These are phyloP conservation scores for Rhizomys pruinosus DNA, from an alignment of 2,113 vertebrate genomes.

Conservation along the genomic window DNA sequence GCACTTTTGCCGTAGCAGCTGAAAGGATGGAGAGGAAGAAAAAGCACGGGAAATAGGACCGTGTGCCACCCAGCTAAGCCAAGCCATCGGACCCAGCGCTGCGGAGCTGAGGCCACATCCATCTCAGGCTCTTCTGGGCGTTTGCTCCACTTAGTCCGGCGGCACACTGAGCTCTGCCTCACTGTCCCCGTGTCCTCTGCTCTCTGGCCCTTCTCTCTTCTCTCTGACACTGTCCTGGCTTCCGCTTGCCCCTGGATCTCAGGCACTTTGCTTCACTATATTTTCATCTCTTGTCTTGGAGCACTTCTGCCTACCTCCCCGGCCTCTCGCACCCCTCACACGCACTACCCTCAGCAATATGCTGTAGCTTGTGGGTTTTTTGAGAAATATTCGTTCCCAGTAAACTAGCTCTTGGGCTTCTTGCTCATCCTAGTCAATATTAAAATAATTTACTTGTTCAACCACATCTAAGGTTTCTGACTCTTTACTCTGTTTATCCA, in stretches of 20 bases:
- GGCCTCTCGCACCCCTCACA: too few relatives aligned
- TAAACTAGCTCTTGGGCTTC: background rate
- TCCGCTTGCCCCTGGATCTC: background rate
- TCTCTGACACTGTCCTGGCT: background rate
- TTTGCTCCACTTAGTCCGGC: background rate
- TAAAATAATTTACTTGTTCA: background rate
- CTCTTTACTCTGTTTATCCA: background rate
- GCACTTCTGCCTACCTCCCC: background rate
- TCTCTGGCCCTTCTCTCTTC: background rate
- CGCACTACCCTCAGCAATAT: background rate
- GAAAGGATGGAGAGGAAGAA: background rate
- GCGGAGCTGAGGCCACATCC: background rate
- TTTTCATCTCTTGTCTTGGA: background rate
- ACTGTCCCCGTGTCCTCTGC: background rate
- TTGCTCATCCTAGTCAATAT: background rate
- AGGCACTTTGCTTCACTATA: background rate
- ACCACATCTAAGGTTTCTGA: background rate
- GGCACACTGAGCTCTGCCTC: background rate
- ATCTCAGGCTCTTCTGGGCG: background rate
- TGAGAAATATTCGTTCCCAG: background rate
- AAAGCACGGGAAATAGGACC: background rate
- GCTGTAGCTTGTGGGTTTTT: background rate
- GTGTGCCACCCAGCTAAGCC: background rate
- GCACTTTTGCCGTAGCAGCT: background rate
- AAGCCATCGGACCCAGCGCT: background rate